Base-by-base conservation (phyloP, 2,113 vertebrate genomes). In the Oncorhynchus nerka region DNA sequence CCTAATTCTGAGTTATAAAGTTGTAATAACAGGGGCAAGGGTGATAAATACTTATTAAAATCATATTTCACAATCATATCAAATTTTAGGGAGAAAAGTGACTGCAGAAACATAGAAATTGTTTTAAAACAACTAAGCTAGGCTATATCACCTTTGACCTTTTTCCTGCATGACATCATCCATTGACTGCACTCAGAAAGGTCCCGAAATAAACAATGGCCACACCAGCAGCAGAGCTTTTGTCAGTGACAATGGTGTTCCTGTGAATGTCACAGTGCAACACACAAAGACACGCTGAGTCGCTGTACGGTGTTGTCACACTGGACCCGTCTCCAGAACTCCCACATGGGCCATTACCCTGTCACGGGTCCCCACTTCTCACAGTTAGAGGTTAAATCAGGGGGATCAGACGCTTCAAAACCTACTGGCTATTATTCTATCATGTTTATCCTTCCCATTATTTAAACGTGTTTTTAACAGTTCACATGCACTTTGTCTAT, bases 91-190 rank as follows among this genome's bases (percentile, higher is more conserved):
- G 15, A 51, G 49, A 3, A 51, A 8, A 39, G 7, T 39, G 7
- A 51, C 49, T 16, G 3, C 49, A 51, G 49, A 51, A 51, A 51
- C 15, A 16, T 51, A 16, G 13, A 12, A 51, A 51, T 15, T 1
- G 49, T 4, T 51, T 16, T 51, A 39, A 8, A 39, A 39, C 39
- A 39, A 39, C 39, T 9, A 9, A 8, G 34, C 8, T 39, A 9
- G 39, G 39, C 39, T 39, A 39, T 26, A 5, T 68, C 19, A 68
- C 67, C 32, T 68, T 39, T 68, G 19, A 68, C 68, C 68, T 69
- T 45, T 69, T 45, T n/a, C 19, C 32, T n/a, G 32, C 68, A 69
- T 69, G 68, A 48, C 68, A 69, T 45, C 68, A 69, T 45, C 68
- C 68, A 69, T 28, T 28, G 26, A 55, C 51, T 5, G 4, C n/a